Evolutionary conservation across 2,797 vertebrate genomes (phyloP).

Genomic region (Etheostoma nigrum): DNA sequence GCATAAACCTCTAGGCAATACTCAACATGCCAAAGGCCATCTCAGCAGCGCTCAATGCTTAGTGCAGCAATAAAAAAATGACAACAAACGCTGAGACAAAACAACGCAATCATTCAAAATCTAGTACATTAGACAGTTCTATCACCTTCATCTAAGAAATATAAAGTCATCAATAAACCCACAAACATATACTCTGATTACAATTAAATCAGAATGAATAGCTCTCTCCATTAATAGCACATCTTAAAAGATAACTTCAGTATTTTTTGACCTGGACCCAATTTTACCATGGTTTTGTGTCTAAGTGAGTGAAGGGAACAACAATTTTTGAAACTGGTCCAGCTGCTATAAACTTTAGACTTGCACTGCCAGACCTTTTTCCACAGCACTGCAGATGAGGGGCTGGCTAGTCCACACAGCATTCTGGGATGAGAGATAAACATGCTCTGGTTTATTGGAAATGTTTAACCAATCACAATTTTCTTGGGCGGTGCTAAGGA

Average conservation of each 20-base stretch:
- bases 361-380: too few species aligned
- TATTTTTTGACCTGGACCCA: too few species aligned
- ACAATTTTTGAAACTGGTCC: too few species aligned
- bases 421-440: too few species aligned
- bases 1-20: conserved; percentile 52
- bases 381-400: too few species aligned
- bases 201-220: background rate
- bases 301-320: too few species aligned
- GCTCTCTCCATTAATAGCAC: background rate
- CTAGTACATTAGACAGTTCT: background rate
- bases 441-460: too few species aligned
- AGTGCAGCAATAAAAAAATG: background rate
- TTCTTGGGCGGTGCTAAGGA: too few species aligned
- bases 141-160: background rate
- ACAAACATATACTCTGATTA: background rate
- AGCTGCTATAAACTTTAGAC: too few species aligned
- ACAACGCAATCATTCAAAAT: background rate
- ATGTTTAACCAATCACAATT: too few species aligned
- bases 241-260: background rate
- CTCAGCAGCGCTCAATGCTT: conserved; percentile 9
- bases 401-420: too few species aligned
- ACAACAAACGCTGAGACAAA: background rate
- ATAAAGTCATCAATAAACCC: background rate
- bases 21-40: conserved; percentile 57
- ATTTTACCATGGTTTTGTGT: too few species aligned